These are phyloP conservation scores for Atta cephalotes DNA, from an alignment of 1,140 invertebrate genomes.

Conservation along the genomic window DNA sequence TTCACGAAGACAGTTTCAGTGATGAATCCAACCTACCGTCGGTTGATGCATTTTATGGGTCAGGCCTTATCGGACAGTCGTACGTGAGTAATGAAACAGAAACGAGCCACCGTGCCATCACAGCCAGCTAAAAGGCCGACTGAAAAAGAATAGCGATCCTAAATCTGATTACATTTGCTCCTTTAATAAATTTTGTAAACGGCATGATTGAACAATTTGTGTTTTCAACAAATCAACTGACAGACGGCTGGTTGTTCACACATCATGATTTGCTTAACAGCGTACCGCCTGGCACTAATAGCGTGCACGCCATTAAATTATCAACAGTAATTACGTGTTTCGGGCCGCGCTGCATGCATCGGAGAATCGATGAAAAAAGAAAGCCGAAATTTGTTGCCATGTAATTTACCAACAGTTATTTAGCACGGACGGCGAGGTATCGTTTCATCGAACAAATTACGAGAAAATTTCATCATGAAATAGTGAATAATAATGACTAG, in stretches of 20 bases:
- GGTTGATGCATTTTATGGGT: constrained; percentile 31
- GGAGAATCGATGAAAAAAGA: constrained; percentile 12
- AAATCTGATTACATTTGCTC: constrained; percentile 19
- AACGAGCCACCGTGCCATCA: background rate
- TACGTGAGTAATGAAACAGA: constrained; percentile 62
- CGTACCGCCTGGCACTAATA: constrained; percentile 33
- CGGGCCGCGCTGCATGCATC: background rate
- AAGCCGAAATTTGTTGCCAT: background rate
- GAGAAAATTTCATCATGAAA: constrained; percentile 4
- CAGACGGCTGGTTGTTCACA: constrained; percentile 17
- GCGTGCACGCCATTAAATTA: constrained; percentile 50
- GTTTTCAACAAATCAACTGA: constrained; percentile 28
- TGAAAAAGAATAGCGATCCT: constrained; percentile 14
- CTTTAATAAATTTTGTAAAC: constrained; percentile 32
- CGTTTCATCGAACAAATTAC: background rate
- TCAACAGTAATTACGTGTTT: constrained; percentile 48
- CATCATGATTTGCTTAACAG: constrained; percentile 46
- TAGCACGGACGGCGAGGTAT: background rate
- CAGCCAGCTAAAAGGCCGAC: background rate
- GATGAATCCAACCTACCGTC: background rate
- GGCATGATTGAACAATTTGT: constrained; percentile 8
- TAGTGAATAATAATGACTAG: background rate
- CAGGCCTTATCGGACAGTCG: constrained; percentile 30
- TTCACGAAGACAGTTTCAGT: constrained; percentile 28
- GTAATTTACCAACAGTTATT: constrained; percentile 32